These are phyloP conservation scores for Triplophysa siluroides DNA, from an alignment of 2,113 vertebrate species.

Conservation along the genomic window DNA sequence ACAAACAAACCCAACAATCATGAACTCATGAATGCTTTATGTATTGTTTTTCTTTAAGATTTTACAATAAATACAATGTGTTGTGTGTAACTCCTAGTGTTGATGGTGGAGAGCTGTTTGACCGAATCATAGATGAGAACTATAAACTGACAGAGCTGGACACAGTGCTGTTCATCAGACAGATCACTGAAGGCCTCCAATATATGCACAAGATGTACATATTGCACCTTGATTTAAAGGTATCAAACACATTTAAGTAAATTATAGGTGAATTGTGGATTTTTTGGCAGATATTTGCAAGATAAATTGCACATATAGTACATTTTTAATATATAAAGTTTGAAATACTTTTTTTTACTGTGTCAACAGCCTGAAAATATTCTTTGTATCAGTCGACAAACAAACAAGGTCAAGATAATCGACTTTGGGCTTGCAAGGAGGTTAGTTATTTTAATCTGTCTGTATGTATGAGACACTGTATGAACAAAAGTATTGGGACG, in stretches of 20 bases:
- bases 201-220: constrained; percentile 99
- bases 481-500: too few species aligned
- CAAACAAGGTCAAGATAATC: constrained; percentile 97
- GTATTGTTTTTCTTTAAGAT: neutral
- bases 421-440: constrained; percentile 98
- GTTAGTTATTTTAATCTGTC: constrained; percentile 65
- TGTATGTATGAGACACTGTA: too few species aligned
- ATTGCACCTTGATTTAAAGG: constrained; percentile 96
- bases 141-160: constrained; percentile 90
- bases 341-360: neutral
- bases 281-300: too few species aligned
- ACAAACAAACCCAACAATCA: too few species aligned
- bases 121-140: constrained; percentile 95
- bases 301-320: too few species aligned
- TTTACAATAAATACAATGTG: neutral
- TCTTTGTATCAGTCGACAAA: constrained; percentile 89
- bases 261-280: too few species aligned
- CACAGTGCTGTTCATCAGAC: constrained; percentile 87
- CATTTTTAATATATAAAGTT: neutral
- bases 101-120: constrained; percentile 94
- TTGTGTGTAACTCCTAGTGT: constrained; percentile 73
- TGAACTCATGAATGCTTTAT: neutral
- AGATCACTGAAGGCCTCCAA: constrained; percentile 93
- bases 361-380: constrained; percentile 93
- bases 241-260: constrained; percentile 56